Percentiles rank a stretch among this genome's conserved stretches.
These are phyloP conservation scores for Styela clava DNA, from an alignment of 23 tunicate species.

Conservation along the genomic window DNA sequence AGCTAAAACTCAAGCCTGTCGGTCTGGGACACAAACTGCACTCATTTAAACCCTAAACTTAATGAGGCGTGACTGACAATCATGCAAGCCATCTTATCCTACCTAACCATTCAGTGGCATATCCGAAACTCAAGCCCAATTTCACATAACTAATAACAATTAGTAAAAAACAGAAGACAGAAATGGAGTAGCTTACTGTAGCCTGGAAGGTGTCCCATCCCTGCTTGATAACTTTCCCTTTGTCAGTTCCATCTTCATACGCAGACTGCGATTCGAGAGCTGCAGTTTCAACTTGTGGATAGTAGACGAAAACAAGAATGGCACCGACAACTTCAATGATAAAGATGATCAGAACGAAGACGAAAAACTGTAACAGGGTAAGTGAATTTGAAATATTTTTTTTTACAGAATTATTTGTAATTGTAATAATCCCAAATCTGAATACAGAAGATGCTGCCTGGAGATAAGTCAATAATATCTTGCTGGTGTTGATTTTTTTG, in stretches of 20 bases:
- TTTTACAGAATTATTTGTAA: not conserved
- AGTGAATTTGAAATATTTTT: not conserved
- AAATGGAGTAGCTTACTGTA: too few relatives aligned
- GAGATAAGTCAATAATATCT: not conserved
- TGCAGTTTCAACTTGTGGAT: constrained; percentile 40
- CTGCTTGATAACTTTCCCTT: constrained; percentile 33
- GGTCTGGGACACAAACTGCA: too few relatives aligned
- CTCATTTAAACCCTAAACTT: too few relatives aligned
- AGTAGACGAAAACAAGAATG: constrained; percentile 57
- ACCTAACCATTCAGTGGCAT: too few relatives aligned
- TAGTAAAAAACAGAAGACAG: too few relatives aligned
- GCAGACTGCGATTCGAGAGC: constrained; percentile 41
- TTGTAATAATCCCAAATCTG: not conserved
- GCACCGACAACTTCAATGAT: constrained; percentile 74
- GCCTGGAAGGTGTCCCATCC: constrained; percentile 70
- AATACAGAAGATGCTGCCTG: not conserved
- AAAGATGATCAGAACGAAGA: constrained; percentile 59
- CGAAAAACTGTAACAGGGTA: constrained; percentile 65
- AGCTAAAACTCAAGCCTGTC: too few relatives aligned
- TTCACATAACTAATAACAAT: too few relatives aligned
- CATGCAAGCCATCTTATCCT: too few relatives aligned
- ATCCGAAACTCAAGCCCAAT: too few relatives aligned
- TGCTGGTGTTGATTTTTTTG: not conserved
- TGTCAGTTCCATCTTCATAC: constrained; percentile 22
- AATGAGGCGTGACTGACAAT: too few relatives aligned